Conservation (phyloP, 2,888 invertebrate genomes). For the Lasioglossum leucozonium region DNA sequence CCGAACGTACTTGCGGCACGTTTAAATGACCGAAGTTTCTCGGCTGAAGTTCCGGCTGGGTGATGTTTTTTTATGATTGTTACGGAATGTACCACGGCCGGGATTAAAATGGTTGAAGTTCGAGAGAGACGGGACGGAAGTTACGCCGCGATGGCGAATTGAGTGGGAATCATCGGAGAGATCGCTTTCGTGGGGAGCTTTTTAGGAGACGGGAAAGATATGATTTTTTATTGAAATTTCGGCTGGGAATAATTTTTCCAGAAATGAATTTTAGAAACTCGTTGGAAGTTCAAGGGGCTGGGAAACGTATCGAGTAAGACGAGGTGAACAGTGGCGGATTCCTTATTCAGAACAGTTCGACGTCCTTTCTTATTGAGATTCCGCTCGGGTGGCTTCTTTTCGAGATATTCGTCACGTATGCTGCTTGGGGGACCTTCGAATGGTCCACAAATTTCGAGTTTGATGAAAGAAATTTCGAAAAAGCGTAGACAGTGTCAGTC, state of each 20-base stretch:
- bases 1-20: background rate
- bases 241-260: background rate
- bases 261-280: too few relatives aligned
- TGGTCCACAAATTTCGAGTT: background rate
- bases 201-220: background rate
- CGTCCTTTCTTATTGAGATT: constrained; percentile 4
- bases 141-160: background rate
- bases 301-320: background rate
- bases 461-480: background rate
- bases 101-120: background rate
- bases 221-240: background rate
- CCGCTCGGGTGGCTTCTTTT: background rate
- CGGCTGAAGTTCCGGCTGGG: background rate
- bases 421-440: background rate
- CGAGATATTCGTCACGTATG: background rate
- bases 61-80: background rate
- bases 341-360: background rate
- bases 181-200: background rate
- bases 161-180: background rate
- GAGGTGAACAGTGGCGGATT: background rate
- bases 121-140: background rate
- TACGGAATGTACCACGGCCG: background rate
- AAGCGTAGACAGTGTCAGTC: background rate
- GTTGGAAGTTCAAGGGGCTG: too few relatives aligned
- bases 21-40: background rate